Percentiles rank a stretch among this genome's conserved stretches.
phyloP scores from a whole-genome alignment of 2,113 vertebrate genomes.

The Ia io region DNA sequence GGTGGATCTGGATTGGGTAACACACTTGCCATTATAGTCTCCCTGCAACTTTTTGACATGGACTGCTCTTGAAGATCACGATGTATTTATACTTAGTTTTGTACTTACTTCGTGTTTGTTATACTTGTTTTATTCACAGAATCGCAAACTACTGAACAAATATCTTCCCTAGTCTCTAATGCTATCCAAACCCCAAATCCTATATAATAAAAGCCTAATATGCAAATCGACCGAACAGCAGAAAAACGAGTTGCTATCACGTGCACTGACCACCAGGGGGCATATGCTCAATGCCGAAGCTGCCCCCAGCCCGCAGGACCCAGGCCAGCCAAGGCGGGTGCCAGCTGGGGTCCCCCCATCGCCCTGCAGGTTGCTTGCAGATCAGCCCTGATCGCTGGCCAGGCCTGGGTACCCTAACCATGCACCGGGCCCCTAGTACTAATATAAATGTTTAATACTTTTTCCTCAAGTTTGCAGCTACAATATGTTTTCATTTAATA shows the following conservation, averaged over 20 bases:
- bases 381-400: too few relatives aligned
- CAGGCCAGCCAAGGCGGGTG: too few relatives aligned
- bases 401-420: too few relatives aligned
- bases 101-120: neutral
- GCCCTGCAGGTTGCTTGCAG: too few relatives aligned
- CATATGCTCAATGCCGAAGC: too few relatives aligned
- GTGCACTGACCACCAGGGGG: too few relatives aligned
- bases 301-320: too few relatives aligned
- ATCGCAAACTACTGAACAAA: neutral
- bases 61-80: neutral
- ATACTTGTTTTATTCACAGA: neutral
- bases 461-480: neutral
- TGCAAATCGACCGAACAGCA: too few relatives aligned
- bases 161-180: neutral
- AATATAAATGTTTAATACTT: neutral
- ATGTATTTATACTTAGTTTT: neutral
- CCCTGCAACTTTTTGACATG: neutral
- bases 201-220: too few relatives aligned
- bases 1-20: neutral
- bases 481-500: neutral
- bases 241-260: too few relatives aligned
- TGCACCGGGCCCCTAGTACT: neutral
- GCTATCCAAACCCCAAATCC: neutral
- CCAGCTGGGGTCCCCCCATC: too few relatives aligned
- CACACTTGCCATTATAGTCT: rapidly evolving